phyloP scores from a whole-genome alignment of 2,888 invertebrate species.

The Sturmia bella region DNA sequence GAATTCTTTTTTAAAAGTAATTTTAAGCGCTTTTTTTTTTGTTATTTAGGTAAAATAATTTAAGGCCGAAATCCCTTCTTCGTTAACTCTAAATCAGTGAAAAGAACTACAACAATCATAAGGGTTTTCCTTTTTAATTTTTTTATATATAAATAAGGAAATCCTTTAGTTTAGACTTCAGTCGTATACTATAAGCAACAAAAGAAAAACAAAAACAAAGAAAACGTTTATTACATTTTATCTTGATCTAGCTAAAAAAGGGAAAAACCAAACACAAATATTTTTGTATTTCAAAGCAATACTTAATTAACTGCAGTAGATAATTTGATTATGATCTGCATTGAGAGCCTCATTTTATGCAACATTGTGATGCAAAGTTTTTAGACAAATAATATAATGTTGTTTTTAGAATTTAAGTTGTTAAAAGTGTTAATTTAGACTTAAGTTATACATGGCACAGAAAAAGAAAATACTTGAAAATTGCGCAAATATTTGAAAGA shows the following conservation, averaged over 20 bases:
- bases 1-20: conserved; percentile 50
- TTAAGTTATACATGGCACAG: conserved; percentile 34
- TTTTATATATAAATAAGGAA: conserved; percentile 53
- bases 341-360: conserved; percentile 29
- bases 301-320: conserved; percentile 35
- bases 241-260: conserved; percentile 61
- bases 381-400: conserved; percentile 46
- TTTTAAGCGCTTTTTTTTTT: conserved; percentile 64
- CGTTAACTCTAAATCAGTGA: conserved; percentile 44
- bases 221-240: conserved; percentile 56
- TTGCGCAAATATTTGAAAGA: conserved; percentile 18
- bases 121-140: conserved; percentile 51
- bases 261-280: conserved; percentile 33
- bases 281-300: conserved; percentile 62
- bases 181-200: conserved; percentile 62
- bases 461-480: neutral
- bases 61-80: conserved; percentile 49
- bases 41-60: conserved; percentile 52
- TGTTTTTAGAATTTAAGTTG: conserved; percentile 55
- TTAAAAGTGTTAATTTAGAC: conserved; percentile 47
- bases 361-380: conserved; percentile 54
- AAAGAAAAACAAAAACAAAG: conserved; percentile 17
- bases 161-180: conserved; percentile 66
- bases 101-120: conserved; percentile 66
- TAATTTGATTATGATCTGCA: conserved; percentile 29